These are phyloP conservation scores for Heterohyrax brucei DNA, from an alignment of 2,797 vertebrate species.

Conservation along the genomic window DNA sequence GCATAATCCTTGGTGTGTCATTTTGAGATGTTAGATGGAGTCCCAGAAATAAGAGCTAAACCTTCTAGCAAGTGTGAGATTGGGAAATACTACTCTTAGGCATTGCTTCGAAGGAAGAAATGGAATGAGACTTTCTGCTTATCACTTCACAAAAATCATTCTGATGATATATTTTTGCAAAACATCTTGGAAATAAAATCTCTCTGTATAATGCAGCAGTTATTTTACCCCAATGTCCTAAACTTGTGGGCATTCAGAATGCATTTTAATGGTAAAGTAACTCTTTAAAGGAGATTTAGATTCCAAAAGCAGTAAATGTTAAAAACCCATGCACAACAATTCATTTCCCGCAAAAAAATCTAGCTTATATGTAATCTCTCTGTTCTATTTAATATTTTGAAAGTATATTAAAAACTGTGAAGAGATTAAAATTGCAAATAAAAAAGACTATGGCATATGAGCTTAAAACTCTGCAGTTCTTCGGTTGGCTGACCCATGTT, in stretches of 20 bases:
- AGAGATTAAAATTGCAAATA: neutral
- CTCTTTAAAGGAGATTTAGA: conserved; percentile 39
- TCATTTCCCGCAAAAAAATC: neutral
- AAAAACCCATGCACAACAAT: neutral
- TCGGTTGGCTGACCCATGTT: neutral
- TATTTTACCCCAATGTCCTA: neutral
- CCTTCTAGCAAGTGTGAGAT: neutral
- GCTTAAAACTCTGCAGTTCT: neutral
- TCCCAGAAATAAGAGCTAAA: conserved; percentile 19
- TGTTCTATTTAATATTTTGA: neutral
- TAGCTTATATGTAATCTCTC: neutral
- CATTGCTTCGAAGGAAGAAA: neutral
- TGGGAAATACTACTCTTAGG: neutral
- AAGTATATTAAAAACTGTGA: conserved; percentile 29
- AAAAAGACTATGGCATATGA: neutral
- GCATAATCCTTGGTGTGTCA: neutral
- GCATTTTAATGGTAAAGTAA: conserved; percentile 60
- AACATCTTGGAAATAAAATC: conserved; percentile 63
- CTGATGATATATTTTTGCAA: conserved; percentile 52
- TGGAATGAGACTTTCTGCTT: neutral
- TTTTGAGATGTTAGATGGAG: conserved; percentile 27
- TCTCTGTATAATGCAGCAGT: neutral
- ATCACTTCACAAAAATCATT: conserved; percentile 38
- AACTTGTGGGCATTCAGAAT: neutral
- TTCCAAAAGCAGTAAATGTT: conserved; percentile 18